Evolutionary conservation across 2,113 vertebrate genomes (phyloP).

Genomic region (pig (Sus scrofa)): DNA sequence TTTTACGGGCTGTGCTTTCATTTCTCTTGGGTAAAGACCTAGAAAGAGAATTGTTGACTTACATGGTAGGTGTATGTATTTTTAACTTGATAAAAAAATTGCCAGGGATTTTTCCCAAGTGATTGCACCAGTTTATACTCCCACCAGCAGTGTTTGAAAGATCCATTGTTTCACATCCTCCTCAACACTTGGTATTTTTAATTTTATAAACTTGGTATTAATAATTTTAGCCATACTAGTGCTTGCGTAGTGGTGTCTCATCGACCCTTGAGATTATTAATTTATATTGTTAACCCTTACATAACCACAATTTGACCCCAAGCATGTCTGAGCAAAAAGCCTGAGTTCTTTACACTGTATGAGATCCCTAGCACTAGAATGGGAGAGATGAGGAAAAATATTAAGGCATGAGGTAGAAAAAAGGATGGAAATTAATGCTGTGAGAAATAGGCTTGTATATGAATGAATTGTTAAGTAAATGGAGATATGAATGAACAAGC

Average conservation of each 20-base stretch:
- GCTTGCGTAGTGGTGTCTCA: not conserved
- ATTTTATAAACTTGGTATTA: not conserved
- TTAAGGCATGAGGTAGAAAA: not conserved
- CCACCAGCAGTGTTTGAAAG: not conserved
- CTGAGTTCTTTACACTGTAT: not conserved
- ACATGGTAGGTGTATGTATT: not conserved
- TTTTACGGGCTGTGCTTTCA: not conserved
- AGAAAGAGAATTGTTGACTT: conserved; percentile 6
- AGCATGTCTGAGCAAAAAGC: not conserved
- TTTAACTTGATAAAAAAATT: not conserved
- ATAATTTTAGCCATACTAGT: not conserved
- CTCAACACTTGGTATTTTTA: not conserved
- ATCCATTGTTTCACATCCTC: not conserved
- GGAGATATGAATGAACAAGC: not conserved
- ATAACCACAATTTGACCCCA: not conserved
- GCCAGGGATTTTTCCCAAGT: not conserved
- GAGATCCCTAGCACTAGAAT: not conserved
- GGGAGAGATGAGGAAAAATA: not conserved
- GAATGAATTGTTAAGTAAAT: not conserved
- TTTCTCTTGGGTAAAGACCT: not conserved
- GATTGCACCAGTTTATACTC: not conserved
- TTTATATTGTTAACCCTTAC: not conserved
- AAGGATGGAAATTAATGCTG: not conserved
- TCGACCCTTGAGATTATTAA: not conserved
- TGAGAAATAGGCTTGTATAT: not conserved